A percentile compares a stretch with the other conserved stretches of the same genome.
These are phyloP conservation scores for Argyrosomus japonicus DNA, from an alignment of 2,113 vertebrate species.

Conservation along the genomic window DNA sequence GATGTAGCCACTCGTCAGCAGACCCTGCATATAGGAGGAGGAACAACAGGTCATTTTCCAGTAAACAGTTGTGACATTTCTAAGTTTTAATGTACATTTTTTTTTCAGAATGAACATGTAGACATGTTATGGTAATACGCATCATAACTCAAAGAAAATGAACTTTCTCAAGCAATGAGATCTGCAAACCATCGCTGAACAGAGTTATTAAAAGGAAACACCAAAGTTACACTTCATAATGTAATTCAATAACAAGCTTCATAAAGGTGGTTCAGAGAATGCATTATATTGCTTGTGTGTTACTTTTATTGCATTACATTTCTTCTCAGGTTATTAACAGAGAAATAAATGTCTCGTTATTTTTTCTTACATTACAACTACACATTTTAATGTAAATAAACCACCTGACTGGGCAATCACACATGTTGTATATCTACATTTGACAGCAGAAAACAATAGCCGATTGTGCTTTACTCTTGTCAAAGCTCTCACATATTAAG, in stretches of 20 bases:
- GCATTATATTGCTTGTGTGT: not conserved
- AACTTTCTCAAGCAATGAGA: not conserved
- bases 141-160: not conserved
- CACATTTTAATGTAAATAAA: not conserved
- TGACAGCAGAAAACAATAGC: not conserved
- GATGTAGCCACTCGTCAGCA: constrained; percentile 93
- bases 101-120: not conserved
- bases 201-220: not conserved
- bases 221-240: not conserved
- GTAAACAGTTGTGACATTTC: constrained; percentile 18
- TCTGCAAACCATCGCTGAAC: not conserved
- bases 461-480: not conserved
- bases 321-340: not conserved
- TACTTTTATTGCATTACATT: constrained; percentile 4
- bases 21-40: constrained; percentile 81
- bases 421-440: not conserved
- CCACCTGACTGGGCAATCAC: not conserved
- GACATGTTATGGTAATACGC: not conserved
- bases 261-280: not conserved
- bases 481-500: not conserved
- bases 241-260: not conserved
- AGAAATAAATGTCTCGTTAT: not conserved
- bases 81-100: not conserved
- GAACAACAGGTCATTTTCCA: constrained; percentile 12
- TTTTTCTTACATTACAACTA: not conserved